phyloP scores from a whole-genome alignment of 2,797 vertebrate genomes.

The Poeciliopsis infans region DNA sequence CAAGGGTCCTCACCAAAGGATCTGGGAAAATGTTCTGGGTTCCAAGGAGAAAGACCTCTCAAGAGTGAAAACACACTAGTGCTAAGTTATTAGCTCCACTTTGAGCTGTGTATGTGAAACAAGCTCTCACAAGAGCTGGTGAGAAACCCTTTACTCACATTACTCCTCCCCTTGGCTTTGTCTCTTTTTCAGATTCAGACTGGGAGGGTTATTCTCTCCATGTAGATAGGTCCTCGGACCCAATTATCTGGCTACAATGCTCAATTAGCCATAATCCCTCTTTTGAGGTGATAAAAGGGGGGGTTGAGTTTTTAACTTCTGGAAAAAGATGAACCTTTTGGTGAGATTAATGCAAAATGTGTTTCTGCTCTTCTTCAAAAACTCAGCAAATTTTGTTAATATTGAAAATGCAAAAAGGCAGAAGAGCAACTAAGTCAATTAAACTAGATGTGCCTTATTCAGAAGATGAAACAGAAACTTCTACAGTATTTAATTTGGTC shows the following conservation, averaged over 20 bases:
- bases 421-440: slow-evolving; percentile 4
- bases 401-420: neutral
- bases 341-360: slow-evolving; percentile 58
- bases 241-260: slow-evolving; percentile 89
- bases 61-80: slow-evolving; percentile 86
- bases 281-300: slow-evolving; percentile 82
- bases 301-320: slow-evolving; percentile 76
- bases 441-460: neutral
- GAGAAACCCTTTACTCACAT: slow-evolving; percentile 95
- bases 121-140: slow-evolving; percentile 88
- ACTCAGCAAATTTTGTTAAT: slow-evolving; percentile 1
- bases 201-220: slow-evolving; percentile 93
- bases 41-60: slow-evolving; percentile 84
- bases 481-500: neutral
- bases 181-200: slow-evolving; percentile 87
- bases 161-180: slow-evolving; percentile 88
- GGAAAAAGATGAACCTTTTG: slow-evolving; percentile 61
- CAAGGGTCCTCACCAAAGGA: slow-evolving; percentile 82
- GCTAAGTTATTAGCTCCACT: slow-evolving; percentile 88
- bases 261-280: slow-evolving; percentile 89
- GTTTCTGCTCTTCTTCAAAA: slow-evolving; percentile 12
- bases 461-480: slow-evolving; percentile 5
- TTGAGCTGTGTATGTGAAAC: slow-evolving; percentile 88
- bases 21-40: slow-evolving; percentile 84
- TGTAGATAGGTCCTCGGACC: slow-evolving; percentile 89